phyloP scores from a whole-genome alignment of 2,797 vertebrate species.

The Anguilla pacifica region DNA sequence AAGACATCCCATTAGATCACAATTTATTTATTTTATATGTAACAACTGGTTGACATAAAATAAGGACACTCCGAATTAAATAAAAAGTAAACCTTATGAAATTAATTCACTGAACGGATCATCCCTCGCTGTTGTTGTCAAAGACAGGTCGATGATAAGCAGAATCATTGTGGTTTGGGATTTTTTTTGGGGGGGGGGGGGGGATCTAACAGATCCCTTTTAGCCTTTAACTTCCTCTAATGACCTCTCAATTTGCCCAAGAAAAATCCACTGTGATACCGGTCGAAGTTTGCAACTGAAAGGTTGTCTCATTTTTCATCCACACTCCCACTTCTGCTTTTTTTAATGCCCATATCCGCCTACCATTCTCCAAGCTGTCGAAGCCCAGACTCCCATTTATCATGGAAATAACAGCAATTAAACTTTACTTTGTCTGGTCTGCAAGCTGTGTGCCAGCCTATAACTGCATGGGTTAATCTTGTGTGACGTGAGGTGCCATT shows the following conservation, averaged over 20 bases:
- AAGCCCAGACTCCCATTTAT: conserved; percentile 59
- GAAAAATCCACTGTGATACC: conserved; percentile 47
- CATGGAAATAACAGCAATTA: conserved; percentile 69
- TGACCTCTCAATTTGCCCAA: conserved; percentile 61
- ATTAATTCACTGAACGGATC: not conserved
- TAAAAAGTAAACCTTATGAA: not conserved
- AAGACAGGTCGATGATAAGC: not conserved
- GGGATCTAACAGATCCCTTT: conserved; percentile 57
- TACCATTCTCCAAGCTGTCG: conserved; percentile 57
- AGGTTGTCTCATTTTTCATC: conserved; percentile 60
- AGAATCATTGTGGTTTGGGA: not conserved
- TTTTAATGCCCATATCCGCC: conserved; percentile 59
- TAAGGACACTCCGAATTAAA: not conserved
- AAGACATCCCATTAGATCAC: conserved; percentile 44
- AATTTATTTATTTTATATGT: not conserved
- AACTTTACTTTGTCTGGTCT: conserved; percentile 67
- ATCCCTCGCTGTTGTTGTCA: not conserved
- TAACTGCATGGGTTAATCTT: conserved; percentile 63
- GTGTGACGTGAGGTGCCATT: conserved; percentile 50
- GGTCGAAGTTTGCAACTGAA: conserved; percentile 60
- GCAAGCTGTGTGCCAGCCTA: conserved; percentile 55
- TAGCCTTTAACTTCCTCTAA: conserved; percentile 60
- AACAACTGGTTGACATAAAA: not conserved
- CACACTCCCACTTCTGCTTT: conserved; percentile 53
- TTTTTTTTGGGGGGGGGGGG: conserved; percentile 1